Evolutionary conservation across 1,140 invertebrate species (phyloP), one percentile per base, ranked within the genome.

Genomic region (Vanessa tameamea): DNA sequence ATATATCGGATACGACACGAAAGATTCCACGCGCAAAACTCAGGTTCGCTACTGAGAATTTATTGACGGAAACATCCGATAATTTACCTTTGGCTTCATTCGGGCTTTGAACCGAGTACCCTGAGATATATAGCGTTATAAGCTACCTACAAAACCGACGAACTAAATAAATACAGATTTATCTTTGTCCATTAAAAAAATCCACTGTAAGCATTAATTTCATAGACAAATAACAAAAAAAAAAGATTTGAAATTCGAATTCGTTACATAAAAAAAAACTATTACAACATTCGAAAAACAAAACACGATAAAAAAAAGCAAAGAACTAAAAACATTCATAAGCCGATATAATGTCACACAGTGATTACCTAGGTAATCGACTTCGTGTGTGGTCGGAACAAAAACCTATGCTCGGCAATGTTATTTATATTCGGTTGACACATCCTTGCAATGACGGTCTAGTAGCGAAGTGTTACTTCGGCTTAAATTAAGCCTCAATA

Each of bases 381-480:
- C 87, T 50, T 73, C 81, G 85, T 87, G 87, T 87, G 86, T 83
- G 87, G 87, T 87, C 87, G 66, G 26, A 55, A 72, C 65, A 78
- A 80, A 83, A 84, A 75, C 74, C 64, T 72, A 73, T 77, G 73
- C 79, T 78, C 70, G 78, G 77, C 79, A 82, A 86, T 81, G 82
- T 84, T 84, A 61, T 85, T 85, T 85, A 82, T 50, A 61, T 78
- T 47, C 71, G 68, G 70, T 75, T 69, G 65, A 64, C 63, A 73
- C 50, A 61, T 55, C 53, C 74, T 72, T 78, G 72, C 57, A 37
- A 9, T 31, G 57, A 31, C 26, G 12, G 57, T 61, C 57, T 37
- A 81, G 83, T 85, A 86, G 85, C 85, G 31, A 61, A 23, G 55
- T 66, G 71, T 68, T 73, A 73, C 66, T 73, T 70, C 53, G 23